Conservation (phyloP, 2,113 vertebrate species). For the Solenodon paradoxus region DNA sequence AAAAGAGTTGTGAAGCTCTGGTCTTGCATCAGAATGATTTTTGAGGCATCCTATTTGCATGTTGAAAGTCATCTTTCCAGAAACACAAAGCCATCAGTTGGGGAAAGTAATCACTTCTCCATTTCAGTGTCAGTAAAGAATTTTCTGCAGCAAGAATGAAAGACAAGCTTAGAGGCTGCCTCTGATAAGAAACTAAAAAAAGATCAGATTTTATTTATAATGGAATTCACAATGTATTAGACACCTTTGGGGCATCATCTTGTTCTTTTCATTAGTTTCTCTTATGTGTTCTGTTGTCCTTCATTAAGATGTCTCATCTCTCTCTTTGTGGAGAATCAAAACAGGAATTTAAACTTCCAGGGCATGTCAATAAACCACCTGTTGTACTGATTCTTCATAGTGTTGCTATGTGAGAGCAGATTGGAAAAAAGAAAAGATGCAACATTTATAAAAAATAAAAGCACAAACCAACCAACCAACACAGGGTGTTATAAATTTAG, state of each 20-base stretch:
- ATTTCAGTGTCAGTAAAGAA: slow-evolving; percentile 19
- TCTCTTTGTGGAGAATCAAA: slow-evolving; percentile 61
- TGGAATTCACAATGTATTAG: neutral
- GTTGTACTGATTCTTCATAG: slow-evolving; percentile 20
- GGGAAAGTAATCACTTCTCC: slow-evolving; percentile 42
- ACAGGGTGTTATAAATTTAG: slow-evolving; percentile 36
- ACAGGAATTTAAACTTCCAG: slow-evolving; percentile 46
- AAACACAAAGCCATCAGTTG: slow-evolving; percentile 62
- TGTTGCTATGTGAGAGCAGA: neutral
- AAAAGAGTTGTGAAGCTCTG: slow-evolving; percentile 38
- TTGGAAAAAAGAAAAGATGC: neutral
- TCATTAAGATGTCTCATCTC: slow-evolving; percentile 56
- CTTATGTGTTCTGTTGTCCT: slow-evolving; percentile 30
- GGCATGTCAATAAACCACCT: neutral
- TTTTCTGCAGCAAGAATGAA: slow-evolving; percentile 47
- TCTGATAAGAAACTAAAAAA: slow-evolving; percentile 56
- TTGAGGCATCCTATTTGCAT: slow-evolving; percentile 47
- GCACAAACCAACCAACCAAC: too few relatives aligned
- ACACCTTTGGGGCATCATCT: neutral
- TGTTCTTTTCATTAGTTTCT: slow-evolving; percentile 38
- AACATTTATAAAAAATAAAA: neutral
- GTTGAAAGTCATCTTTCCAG: slow-evolving; percentile 57
- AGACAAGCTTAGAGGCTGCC: slow-evolving; percentile 12
- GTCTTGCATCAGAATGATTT: slow-evolving; percentile 58
- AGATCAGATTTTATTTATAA: slow-evolving; percentile 62